phyloP scores from a whole-genome alignment of 92 coral and sea anemone genomes.

The Actinernus sp. region DNA sequence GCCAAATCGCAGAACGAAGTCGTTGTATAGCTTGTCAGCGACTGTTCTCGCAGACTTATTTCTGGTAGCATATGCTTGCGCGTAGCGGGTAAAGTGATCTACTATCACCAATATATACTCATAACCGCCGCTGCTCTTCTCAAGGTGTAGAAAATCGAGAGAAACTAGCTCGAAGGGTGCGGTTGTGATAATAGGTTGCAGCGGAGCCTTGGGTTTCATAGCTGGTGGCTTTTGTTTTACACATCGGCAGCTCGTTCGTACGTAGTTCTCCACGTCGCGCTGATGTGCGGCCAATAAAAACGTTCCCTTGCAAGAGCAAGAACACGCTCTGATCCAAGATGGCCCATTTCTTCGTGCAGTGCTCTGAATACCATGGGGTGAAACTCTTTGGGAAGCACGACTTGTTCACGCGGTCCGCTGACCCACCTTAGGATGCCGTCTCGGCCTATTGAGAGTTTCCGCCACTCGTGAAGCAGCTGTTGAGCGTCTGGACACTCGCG shows the following conservation, averaged over 20 bases:
- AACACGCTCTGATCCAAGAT: constrained; percentile 28
- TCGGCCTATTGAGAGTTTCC: constrained; percentile 7
- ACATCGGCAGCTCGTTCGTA: constrained; percentile 34
- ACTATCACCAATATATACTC: constrained; percentile 42
- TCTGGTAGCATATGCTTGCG: too few species aligned
- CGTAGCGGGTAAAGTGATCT: constrained; percentile 53
- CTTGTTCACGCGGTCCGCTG: neutral
- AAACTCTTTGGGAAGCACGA: constrained; percentile 26
- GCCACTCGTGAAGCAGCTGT: too few species aligned
- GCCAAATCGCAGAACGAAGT: constrained; percentile 51
- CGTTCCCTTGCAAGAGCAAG: constrained; percentile 34
- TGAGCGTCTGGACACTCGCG: too few species aligned
- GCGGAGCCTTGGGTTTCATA: constrained; percentile 28
- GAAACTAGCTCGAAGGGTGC: constrained; percentile 50
- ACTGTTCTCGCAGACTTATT: too few species aligned
- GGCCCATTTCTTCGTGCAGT: constrained; percentile 28
- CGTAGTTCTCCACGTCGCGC: too few species aligned
- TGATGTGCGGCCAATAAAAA: constrained; percentile 52
- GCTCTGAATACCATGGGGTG: constrained; percentile 3
- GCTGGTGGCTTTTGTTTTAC: constrained; percentile 36
- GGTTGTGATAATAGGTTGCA: constrained; percentile 39
- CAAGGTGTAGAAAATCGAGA: too few species aligned
- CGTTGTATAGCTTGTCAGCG: too few species aligned
- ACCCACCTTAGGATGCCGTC: constrained; percentile 13
- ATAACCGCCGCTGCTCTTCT: constrained; percentile 55